phyloP scores from a whole-genome alignment of 2,797 vertebrate species.

The Pteropus rufus region DNA sequence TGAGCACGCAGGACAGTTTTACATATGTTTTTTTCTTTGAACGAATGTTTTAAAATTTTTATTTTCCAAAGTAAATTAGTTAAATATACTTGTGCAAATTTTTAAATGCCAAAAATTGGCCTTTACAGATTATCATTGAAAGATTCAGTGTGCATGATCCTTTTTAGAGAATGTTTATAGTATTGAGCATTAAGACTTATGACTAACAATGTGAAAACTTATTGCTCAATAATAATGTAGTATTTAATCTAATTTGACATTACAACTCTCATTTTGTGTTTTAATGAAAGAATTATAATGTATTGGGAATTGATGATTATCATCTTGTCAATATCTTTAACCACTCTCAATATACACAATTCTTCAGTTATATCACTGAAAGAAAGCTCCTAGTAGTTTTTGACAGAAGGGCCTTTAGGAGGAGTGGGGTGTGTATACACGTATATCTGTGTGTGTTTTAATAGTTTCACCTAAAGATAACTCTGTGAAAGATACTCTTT shows the following conservation, averaged over 20 bases:
- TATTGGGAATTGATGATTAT: constrained; percentile 34
- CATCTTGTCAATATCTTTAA: constrained; percentile 40
- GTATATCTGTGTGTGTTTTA: background rate
- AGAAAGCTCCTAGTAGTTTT: constrained; percentile 7
- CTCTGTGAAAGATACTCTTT: background rate
- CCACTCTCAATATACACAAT: background rate
- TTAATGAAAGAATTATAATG: constrained; percentile 32
- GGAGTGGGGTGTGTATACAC: background rate
- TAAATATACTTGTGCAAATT: constrained; percentile 35
- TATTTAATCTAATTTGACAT: constrained; percentile 46
- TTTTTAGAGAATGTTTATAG: constrained; percentile 64
- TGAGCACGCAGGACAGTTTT: background rate
- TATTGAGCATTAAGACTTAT: constrained; percentile 50
- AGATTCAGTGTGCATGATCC: constrained; percentile 45
- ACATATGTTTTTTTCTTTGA: background rate
- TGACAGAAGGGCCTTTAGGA: background rate
- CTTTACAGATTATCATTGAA: constrained; percentile 63
- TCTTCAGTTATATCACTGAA: background rate
- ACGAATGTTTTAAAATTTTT: constrained; percentile 11
- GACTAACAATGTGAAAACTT: constrained; percentile 59
- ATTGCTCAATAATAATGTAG: constrained; percentile 55
- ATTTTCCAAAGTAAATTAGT: background rate
- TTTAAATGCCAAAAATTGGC: constrained; percentile 59
- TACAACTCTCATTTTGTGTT: background rate
- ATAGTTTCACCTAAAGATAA: background rate